Conservation (phyloP, 2,888 invertebrate species). For the Parasteatoda lunata region DNA sequence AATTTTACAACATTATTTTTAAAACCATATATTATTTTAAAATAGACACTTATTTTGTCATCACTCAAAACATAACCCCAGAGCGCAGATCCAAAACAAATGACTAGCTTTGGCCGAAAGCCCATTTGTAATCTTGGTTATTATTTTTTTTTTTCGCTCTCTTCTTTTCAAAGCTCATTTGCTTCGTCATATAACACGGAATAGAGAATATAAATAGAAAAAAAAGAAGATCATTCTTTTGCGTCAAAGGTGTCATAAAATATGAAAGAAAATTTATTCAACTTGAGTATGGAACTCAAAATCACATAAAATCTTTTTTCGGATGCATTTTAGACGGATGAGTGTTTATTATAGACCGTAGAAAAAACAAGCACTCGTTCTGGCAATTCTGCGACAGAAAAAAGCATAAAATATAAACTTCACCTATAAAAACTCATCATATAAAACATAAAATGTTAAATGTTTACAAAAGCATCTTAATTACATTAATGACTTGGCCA, state of each 20-base stretch:
- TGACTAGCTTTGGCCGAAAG: background rate
- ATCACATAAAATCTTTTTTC: background rate
- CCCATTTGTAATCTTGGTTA: background rate
- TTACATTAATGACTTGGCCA: too few species aligned
- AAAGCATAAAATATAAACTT: too few species aligned
- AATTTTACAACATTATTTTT: too few species aligned
- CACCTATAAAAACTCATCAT: too few species aligned
- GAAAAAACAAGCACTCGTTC: background rate
- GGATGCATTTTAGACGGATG: background rate
- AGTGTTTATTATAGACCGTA: background rate
- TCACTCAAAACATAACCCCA: background rate
- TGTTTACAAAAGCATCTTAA: too few species aligned
- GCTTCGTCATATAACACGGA: background rate
- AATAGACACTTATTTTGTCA: slow-evolving; percentile 1
- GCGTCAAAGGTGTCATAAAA: background rate
- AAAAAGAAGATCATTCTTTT: background rate
- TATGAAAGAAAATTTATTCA: background rate
- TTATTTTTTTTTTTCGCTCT: background rate
- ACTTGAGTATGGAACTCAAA: background rate
- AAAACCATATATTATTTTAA: background rate
- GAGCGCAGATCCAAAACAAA: background rate
- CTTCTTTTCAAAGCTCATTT: background rate
- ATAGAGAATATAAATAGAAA: background rate
- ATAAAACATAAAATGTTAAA: too few species aligned
- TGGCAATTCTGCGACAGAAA: too few species aligned